Evolutionary conservation across 2,113 vertebrate species (phyloP).

Genomic region (Sisor rabdophorus): DNA sequence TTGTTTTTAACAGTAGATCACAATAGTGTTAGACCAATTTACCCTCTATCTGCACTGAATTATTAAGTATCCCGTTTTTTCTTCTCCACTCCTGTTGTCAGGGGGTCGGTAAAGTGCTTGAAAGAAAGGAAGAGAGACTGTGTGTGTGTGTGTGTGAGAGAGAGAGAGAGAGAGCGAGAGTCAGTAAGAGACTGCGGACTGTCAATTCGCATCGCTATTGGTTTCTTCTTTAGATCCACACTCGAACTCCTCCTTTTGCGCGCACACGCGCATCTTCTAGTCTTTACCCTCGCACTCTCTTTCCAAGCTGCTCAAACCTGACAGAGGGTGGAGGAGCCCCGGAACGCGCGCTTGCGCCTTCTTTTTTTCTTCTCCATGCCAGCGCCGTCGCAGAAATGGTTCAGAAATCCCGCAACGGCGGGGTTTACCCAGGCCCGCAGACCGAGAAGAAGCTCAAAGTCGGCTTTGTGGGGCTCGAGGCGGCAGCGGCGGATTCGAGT

Average conservation of each 20-base stretch:
- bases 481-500: slow-evolving; percentile 81
- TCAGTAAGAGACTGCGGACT: slow-evolving; percentile 37
- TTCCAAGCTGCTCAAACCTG: slow-evolving; percentile 51
- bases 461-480: slow-evolving; percentile 92
- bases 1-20: background rate
- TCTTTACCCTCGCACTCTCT: slow-evolving; percentile 3
- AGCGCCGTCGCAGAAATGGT: slow-evolving; percentile 72
- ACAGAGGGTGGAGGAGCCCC: slow-evolving; percentile 38
- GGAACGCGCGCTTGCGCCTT: slow-evolving; percentile 28
- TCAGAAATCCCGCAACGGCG: slow-evolving; percentile 92
- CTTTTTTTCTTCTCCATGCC: slow-evolving; percentile 52
- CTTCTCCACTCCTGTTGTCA: slow-evolving; percentile 29
- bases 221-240: slow-evolving; percentile 21
- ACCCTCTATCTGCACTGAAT: slow-evolving; percentile 18
- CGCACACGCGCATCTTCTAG: background rate
- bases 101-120: slow-evolving; percentile 43
- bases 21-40: background rate
- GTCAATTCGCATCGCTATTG: slow-evolving; percentile 44
- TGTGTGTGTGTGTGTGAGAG: too few relatives aligned
- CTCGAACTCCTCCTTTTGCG: slow-evolving; percentile 32
- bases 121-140: background rate
- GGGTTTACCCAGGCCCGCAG: slow-evolving; percentile 82
- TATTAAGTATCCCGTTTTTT: slow-evolving; percentile 20
- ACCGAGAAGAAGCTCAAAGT: slow-evolving; percentile 95
- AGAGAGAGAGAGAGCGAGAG: slow-evolving; percentile 22